These are phyloP conservation scores for Chrosomus eos DNA, from an alignment of 2,797 vertebrate species.

Conservation along the genomic window DNA sequence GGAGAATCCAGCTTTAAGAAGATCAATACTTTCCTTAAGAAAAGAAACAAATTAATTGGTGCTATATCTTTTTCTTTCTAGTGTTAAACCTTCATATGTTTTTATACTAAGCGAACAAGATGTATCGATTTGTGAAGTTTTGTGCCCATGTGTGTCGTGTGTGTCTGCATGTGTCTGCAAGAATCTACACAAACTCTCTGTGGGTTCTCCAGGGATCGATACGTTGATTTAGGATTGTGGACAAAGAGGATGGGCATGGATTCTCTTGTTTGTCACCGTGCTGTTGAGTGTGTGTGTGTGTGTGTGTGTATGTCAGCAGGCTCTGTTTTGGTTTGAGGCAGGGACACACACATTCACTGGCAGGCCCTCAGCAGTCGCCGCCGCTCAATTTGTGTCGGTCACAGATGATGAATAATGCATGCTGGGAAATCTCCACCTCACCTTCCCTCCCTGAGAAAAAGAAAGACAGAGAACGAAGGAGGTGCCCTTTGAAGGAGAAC, in stretches of 20 bases:
- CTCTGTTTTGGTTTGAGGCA: conserved; percentile 50
- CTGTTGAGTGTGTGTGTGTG: conserved; percentile 3
- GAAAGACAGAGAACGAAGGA: conserved; percentile 29
- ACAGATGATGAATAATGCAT: conserved; percentile 56
- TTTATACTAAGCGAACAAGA: background rate
- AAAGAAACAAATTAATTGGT: conserved; percentile 15
- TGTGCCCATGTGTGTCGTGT: conserved; percentile 11
- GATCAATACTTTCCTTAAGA: conserved; percentile 39
- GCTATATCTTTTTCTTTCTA: background rate
- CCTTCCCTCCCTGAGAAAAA: conserved; percentile 38
- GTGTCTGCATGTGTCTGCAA: conserved; percentile 32
- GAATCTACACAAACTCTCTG: conserved; percentile 6
- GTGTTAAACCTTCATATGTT: conserved; percentile 12
- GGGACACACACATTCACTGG: conserved; percentile 48
- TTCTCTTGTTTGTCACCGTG: conserved; percentile 28
- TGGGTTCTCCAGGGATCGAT: conserved; percentile 40
- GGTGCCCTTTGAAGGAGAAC: conserved; percentile 42
- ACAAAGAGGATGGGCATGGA: conserved; percentile 43
- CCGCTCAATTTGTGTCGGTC: conserved; percentile 57
- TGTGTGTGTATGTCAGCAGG: conserved; percentile 44
- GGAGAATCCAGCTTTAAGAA: conserved; percentile 35
- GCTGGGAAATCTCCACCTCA: conserved; percentile 56
- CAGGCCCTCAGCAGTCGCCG: conserved; percentile 41
- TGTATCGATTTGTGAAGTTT: background rate
- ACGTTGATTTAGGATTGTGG: conserved; percentile 43